A percentile compares a stretch with the other conserved stretches of the same genome.
Conservation (phyloP, 2,797 vertebrate species). For the Eurystomus glaucurus region DNA sequence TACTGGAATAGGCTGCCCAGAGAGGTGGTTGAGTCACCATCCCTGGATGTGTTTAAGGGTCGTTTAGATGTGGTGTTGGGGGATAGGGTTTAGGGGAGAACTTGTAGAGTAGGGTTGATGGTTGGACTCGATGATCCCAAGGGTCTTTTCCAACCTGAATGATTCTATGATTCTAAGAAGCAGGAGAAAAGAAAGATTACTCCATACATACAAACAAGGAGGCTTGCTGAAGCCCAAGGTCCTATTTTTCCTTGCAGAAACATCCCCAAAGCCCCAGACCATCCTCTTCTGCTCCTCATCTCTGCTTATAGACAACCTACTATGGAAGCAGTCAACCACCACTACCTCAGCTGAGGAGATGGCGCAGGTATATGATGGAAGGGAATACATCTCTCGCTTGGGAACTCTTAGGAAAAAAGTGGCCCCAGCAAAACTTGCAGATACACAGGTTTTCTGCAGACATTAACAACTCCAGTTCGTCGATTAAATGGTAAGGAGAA, state of each 20-base stretch:
- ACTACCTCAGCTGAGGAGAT: not conserved
- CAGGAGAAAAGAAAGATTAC: not conserved
- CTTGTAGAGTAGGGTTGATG: no score
- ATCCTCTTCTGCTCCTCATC: not conserved
- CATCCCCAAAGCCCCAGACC: not conserved
- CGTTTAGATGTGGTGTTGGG: no score
- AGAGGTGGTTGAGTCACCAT: no score
- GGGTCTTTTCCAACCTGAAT: no score
- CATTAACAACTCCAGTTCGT: not conserved
- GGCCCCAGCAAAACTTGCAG: rapidly evolving
- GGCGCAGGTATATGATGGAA: not conserved
- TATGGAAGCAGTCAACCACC: not conserved
- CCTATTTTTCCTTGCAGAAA: not conserved
- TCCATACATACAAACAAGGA: not conserved
- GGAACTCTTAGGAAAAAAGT: not conserved
- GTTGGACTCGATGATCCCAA: no score
- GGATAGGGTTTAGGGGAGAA: no score
- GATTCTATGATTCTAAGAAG: no score
- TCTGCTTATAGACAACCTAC: not conserved
- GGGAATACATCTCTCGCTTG: not conserved
- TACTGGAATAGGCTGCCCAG: no score
- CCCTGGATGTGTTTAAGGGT: no score
- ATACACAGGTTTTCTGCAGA: not conserved
- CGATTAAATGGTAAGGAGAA: not conserved
- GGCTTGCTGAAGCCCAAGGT: not conserved